A percentile compares a stretch with the other conserved stretches of the same genome.
These are phyloP conservation scores for Orientallactaga sibirica DNA, from an alignment of 2,797 vertebrate genomes.

Conservation along the genomic window DNA sequence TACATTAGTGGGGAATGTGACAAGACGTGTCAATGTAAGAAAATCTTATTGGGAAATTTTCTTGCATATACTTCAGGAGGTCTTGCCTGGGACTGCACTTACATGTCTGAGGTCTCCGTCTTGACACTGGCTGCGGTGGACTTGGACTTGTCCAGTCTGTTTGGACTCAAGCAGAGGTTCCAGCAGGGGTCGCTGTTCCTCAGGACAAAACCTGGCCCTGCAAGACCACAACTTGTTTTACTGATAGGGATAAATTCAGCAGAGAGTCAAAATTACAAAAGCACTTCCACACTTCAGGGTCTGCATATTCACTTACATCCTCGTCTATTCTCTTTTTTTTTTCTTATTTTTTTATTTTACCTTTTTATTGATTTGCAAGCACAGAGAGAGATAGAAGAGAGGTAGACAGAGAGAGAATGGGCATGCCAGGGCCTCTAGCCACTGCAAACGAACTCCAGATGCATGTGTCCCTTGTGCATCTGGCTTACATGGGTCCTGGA, in stretches of 20 bases:
- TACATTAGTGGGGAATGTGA: background rate
- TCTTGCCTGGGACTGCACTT: background rate
- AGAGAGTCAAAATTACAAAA: background rate
- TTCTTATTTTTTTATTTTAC: too few species aligned
- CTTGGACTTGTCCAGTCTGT: background rate
- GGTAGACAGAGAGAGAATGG: too few species aligned
- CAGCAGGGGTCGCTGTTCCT: constrained; percentile 3
- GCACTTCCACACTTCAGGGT: background rate
- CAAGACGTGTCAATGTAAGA: background rate
- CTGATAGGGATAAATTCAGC: background rate
- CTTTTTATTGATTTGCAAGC: too few species aligned
- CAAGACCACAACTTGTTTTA: background rate
- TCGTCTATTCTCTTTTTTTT: background rate
- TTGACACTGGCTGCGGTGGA: background rate
- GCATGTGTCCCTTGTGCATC: too few species aligned
- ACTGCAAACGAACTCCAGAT: too few species aligned
- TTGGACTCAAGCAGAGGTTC: background rate
- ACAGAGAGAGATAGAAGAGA: too few species aligned
- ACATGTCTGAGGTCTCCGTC: background rate
- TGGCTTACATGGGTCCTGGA: too few species aligned
- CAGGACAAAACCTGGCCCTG: too few species aligned
- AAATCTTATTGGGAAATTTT: background rate
- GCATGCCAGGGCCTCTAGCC: too few species aligned
- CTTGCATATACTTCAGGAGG: background rate
- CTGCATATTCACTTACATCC: background rate